Conservation (phyloP, 2,888 invertebrate genomes). For the Xestobium rufovillosum region DNA sequence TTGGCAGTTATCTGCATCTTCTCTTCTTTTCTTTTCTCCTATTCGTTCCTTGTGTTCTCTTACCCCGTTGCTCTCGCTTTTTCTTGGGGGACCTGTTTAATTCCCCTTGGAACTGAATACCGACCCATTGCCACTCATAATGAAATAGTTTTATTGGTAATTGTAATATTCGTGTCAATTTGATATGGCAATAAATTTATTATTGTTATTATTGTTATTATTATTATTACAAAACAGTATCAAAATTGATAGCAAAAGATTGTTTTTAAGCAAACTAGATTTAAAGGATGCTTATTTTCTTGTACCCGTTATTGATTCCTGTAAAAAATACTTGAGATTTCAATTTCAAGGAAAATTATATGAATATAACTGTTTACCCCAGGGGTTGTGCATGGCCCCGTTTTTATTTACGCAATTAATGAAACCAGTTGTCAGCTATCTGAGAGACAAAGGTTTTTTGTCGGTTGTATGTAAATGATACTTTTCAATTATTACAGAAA, state of each 20-base stretch:
- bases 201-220: too few species aligned
- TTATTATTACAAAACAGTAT: slow-evolving; percentile 20
- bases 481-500: slow-evolving; percentile 5
- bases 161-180: too few species aligned
- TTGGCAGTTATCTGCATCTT: too few species aligned
- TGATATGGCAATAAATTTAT: too few species aligned
- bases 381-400: slow-evolving; percentile 24
- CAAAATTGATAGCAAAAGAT: slow-evolving; percentile 16
- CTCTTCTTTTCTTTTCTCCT: too few species aligned
- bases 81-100: too few species aligned
- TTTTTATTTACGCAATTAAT: slow-evolving; percentile 27
- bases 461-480: slow-evolving; percentile 17
- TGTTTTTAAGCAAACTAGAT: slow-evolving; percentile 18
- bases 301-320: slow-evolving; percentile 18
- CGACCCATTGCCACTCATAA: too few species aligned
- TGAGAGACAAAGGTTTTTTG: slow-evolving; percentile 19
- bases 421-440: slow-evolving; percentile 20
- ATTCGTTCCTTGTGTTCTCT: too few species aligned
- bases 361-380: slow-evolving; percentile 24
- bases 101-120: too few species aligned
- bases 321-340: slow-evolving; percentile 25
- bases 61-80: too few species aligned
- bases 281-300: slow-evolving; percentile 19
- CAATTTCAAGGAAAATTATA: slow-evolving; percentile 21
- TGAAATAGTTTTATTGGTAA: too few species aligned